Evolutionary conservation across 2,113 vertebrate genomes (phyloP).

Genomic region (western clawed frog (Xenopus tropicalis)): DNA sequence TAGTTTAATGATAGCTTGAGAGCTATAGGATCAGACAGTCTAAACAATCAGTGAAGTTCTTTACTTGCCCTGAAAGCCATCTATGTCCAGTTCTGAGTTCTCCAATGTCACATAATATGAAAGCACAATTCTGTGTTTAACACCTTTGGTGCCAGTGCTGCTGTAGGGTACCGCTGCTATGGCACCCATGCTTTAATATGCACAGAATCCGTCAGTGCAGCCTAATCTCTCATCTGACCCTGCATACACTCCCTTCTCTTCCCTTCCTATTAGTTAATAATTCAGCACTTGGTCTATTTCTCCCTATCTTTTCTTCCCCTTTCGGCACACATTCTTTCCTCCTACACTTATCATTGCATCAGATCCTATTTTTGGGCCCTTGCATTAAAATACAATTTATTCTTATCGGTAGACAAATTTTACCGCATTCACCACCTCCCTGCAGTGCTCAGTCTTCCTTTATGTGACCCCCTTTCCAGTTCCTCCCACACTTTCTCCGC

Average conservation of each 20-base stretch:
- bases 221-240: neutral
- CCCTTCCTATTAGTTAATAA: no score
- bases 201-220: neutral
- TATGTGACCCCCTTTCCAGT: neutral
- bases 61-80: no score
- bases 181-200: neutral
- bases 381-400: neutral
- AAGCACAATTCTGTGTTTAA: neutral
- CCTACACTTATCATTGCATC: neutral
- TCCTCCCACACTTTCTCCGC: neutral
- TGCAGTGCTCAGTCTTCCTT: neutral
- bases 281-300: neutral
- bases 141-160: neutral
- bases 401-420: neutral
- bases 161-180: neutral
- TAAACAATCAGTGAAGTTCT: no score
- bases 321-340: neutral
- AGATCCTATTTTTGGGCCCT: neutral
- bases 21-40: no score
- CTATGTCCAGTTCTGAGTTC: no score
- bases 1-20: no score
- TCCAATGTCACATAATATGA: no score
- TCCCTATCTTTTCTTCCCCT: neutral
- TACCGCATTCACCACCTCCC: no score
- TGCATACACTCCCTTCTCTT: no score